Percentiles rank a stretch among this genome's conserved stretches.
Evolutionary conservation across 2,797 vertebrate species (phyloP).

Genomic region (Petrocephalus schoutedeni): DNA sequence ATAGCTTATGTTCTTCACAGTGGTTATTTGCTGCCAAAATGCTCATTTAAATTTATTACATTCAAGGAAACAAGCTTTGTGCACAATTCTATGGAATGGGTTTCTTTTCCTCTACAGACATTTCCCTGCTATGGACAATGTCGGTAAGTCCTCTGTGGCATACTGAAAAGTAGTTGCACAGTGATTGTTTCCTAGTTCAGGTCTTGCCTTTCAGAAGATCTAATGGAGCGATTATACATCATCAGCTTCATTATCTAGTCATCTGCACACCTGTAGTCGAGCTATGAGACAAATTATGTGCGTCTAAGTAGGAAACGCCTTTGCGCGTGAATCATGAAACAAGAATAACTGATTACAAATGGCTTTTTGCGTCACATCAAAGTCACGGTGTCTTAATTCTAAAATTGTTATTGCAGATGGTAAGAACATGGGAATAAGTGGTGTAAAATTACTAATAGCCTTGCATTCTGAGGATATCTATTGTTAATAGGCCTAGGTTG

Average conservation of each 20-base stretch:
- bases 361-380: background rate
- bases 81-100: background rate
- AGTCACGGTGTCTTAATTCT: background rate
- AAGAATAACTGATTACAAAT: background rate
- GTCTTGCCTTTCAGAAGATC: background rate
- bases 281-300: background rate
- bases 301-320: background rate
- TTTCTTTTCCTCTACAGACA: background rate
- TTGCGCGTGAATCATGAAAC: background rate
- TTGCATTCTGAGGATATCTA: background rate
- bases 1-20: background rate
- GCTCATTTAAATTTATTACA: background rate
- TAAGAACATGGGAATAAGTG: background rate
- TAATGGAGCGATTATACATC: background rate
- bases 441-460: background rate
- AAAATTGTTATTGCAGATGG: background rate
- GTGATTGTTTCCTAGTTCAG: background rate
- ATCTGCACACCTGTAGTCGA: background rate
- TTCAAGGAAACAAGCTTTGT: background rate
- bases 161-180: background rate
- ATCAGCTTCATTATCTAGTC: conserved; percentile 3
- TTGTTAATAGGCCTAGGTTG: conserved; percentile 3
- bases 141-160: background rate
- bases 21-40: background rate
- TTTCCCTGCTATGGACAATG: background rate